These are phyloP conservation scores for Xenops minutus DNA, from an alignment of 2,797 vertebrate genomes.

Conservation along the genomic window DNA sequence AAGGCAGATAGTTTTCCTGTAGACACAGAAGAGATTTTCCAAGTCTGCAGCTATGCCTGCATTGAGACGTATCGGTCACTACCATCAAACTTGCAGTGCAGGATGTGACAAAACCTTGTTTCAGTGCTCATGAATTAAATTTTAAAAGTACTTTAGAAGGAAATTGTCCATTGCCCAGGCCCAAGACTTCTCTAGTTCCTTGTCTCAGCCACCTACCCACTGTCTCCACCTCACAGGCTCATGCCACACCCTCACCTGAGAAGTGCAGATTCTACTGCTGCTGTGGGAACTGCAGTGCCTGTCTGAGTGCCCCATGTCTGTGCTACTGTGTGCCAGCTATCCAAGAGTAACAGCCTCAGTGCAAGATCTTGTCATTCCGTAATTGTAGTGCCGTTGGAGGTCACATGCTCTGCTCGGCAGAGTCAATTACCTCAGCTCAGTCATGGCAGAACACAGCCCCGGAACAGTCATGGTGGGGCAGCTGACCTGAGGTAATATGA, in stretches of 20 bases:
- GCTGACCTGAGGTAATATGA: not conserved
- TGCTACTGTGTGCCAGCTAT: not conserved
- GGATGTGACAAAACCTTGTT: not conserved
- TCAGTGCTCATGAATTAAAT: not conserved
- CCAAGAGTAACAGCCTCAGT: not conserved
- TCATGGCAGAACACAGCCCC: not conserved
- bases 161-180: not conserved
- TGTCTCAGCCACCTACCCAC: not conserved
- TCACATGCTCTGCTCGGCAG: not conserved
- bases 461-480: not conserved
- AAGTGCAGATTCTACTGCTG: not conserved
- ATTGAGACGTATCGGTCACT: not conserved
- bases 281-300: not conserved
- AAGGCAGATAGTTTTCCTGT: not conserved
- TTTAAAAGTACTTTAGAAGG: not conserved
- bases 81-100: not conserved
- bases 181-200: not conserved
- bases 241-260: not conserved
- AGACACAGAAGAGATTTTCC: not conserved
- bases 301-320: fast-evolving
- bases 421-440: not conserved
- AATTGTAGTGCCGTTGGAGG: not conserved
- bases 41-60: not conserved
- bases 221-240: not conserved
- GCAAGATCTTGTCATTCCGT: not conserved